Conservation (phyloP, 2,113 vertebrate genomes). For the Pitta sordida region DNA sequence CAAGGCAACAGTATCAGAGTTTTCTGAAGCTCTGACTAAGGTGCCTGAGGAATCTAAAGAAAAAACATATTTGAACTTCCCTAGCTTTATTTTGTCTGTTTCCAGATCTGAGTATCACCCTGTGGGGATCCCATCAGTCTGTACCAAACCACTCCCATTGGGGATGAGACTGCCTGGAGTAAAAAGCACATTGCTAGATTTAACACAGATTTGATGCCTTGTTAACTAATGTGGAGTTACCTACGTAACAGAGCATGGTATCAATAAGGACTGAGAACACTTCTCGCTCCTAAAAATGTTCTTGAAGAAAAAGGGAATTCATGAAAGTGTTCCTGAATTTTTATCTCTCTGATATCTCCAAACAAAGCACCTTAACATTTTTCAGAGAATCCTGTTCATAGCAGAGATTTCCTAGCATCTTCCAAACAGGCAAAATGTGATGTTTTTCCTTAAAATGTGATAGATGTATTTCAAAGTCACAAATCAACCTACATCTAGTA, state of each 20-base stretch:
- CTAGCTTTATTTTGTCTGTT: background rate
- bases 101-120: background rate
- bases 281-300: background rate
- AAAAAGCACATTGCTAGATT: fast-evolving
- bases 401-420: background rate
- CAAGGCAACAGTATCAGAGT: background rate
- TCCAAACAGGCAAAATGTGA: background rate
- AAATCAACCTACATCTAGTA: background rate
- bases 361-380: background rate
- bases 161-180: background rate
- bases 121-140: background rate
- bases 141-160: background rate
- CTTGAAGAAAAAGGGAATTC: background rate
- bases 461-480: background rate
- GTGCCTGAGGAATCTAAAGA: background rate
- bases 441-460: background rate
- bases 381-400: background rate
- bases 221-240: background rate
- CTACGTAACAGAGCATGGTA: background rate
- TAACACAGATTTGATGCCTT: background rate
- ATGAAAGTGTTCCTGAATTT: background rate
- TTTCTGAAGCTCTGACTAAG: background rate
- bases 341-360: background rate
- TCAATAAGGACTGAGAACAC: background rate
- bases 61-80: background rate